Evolutionary conservation across 2,888 invertebrate species (phyloP), one percentile per base, ranked within the genome.

Genomic region (Yponomeuta malinellus): DNA sequence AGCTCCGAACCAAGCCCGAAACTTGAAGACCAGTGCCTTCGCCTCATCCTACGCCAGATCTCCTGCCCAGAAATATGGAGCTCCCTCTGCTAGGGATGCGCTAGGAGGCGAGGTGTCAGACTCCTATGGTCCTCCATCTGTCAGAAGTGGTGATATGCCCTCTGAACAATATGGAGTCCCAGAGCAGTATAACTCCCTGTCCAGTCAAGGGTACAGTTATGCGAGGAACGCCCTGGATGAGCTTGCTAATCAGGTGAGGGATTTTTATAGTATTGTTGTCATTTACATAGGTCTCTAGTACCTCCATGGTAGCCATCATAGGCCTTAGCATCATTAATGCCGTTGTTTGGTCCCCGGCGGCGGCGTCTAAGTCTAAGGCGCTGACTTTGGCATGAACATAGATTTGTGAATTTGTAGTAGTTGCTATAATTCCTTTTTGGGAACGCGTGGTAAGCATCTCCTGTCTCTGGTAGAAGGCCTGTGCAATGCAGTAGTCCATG

Each of bases 141-240:
- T 83, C 0, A 69, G 72, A 52, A 73, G 71, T 6, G 71, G 43
- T 15, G 71, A 63, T 5, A 87, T 86, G 86, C 93, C 93, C 0
- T 91, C 91, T 1, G 83, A 85, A 0, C 77, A 85, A 65, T 89
- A 88, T 63, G 88, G 88, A 10, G 84, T 90, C 0, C 93, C 94
- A 0, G 88, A 92, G 33, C 90, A 93, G 68, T 89, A 91, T 75
- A 91, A 86, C 76, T 85, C 89, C 10, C 83, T 82, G 4, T 81
- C 84, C 43, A 76, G 73, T 72, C 83, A 87, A 70, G 88, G 88
- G 0, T 85, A 86, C 72, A 80, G 80, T 0, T 85, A 87, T 71
- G 83, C 86, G 2, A 85, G 84, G 72, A 82, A 83, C 23, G 81
- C 85, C 1, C 75, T 83, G 0, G 84, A 89, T 70, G 88, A 88